Evolutionary conservation across 2,113 vertebrate species (phyloP).

Genomic region (Polypterus bichir): DNA sequence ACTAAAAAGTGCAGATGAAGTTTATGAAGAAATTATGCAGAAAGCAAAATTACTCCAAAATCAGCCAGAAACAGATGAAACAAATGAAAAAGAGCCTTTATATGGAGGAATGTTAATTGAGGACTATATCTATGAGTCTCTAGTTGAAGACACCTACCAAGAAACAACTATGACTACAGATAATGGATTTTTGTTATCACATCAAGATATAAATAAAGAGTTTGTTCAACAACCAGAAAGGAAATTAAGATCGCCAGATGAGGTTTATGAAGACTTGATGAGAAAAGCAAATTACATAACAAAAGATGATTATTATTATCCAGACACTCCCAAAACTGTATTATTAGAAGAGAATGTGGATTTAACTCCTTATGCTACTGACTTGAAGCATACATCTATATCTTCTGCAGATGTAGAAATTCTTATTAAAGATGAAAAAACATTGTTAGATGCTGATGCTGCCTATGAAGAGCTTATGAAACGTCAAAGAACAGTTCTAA

Average conservation of each 20-base stretch:
- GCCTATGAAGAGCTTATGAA: constrained; percentile 61
- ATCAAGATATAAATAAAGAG: constrained; percentile 44
- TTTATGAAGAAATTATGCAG: constrained; percentile 86
- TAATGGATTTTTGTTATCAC: constrained; percentile 33
- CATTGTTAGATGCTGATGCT: constrained; percentile 49
- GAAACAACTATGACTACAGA: constrained; percentile 32
- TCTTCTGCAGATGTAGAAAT: constrained; percentile 50
- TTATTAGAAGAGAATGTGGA: constrained; percentile 57
- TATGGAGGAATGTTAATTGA: constrained; percentile 94
- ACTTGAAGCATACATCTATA: constrained; percentile 72
- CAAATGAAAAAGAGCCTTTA: constrained; percentile 83
- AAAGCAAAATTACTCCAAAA: constrained; percentile 63
- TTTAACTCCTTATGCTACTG: constrained; percentile 46
- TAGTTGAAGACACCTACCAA: constrained; percentile 71
- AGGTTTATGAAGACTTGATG: constrained; percentile 72
- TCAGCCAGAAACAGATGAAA: constrained; percentile 60
- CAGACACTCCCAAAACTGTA: constrained; percentile 52
- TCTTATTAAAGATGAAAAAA: constrained; percentile 43
- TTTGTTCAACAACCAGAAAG: constrained; percentile 47
- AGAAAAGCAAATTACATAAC: constrained; percentile 64
- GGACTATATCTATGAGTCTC: constrained; percentile 92
- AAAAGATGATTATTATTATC: constrained; percentile 60
- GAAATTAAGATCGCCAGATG: constrained; percentile 61
- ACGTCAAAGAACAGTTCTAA: constrained; percentile 63
- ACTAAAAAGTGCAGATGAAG: constrained; percentile 78